Conservation (phyloP, 2,797 vertebrate genomes). For the Argentina silus region DNA sequence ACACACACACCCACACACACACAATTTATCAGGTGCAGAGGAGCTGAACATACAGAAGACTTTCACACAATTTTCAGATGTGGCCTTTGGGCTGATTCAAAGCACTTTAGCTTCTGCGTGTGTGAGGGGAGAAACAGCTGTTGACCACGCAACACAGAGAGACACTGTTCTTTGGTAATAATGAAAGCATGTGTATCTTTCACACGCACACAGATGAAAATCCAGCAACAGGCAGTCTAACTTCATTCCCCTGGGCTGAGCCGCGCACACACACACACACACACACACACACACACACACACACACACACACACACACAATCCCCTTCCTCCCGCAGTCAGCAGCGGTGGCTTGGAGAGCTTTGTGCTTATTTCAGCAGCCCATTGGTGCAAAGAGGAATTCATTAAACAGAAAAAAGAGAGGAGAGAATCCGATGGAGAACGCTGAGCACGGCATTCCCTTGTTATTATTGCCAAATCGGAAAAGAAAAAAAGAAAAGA, state of each 20-base stretch:
- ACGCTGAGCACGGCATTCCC: constrained; percentile 74
- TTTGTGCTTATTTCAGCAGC: constrained; percentile 77
- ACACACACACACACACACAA: constrained; percentile 28
- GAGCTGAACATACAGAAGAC: neutral
- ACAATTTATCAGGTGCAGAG: neutral
- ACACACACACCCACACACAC: constrained; percentile 15
- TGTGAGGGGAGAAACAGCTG: constrained; percentile 60
- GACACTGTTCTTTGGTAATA: constrained; percentile 48
- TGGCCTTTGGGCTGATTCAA: constrained; percentile 51
- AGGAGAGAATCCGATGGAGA: constrained; percentile 60
- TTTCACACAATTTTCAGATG: constrained; percentile 19
- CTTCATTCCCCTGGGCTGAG: neutral
- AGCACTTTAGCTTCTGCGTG: constrained; percentile 35
- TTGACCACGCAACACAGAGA: constrained; percentile 58
- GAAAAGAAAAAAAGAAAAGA: constrained; percentile 45
- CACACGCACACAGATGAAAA: neutral
- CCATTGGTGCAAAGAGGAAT: constrained; percentile 76
- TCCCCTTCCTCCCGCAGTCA: constrained; percentile 52
- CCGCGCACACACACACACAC: constrained; percentile 24
- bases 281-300: constrained; percentile 30
- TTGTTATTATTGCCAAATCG: constrained; percentile 79
- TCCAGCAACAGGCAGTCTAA: no score
- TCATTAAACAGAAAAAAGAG: constrained; percentile 66
- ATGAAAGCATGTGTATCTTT: constrained; percentile 42
- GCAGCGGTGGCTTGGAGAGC: constrained; percentile 47